Conservation (phyloP, 2,888 invertebrate genomes). For the Mesorhabditis spiculigera region DNA sequence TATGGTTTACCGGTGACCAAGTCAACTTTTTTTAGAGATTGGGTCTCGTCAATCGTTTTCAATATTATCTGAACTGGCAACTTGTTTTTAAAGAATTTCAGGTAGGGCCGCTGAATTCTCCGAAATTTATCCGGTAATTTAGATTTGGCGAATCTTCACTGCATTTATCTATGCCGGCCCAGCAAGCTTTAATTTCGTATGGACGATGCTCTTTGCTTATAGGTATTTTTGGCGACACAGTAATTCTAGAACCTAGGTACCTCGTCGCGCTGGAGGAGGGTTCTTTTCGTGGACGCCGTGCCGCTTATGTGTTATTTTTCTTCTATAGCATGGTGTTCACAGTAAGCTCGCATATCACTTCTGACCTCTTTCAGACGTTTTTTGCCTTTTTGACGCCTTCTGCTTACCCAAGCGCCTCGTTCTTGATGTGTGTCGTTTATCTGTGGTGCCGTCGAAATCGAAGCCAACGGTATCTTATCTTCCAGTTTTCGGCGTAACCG, state of each 20-base stretch:
- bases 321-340: too few species aligned
- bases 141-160: not conserved
- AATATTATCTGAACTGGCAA: not conserved
- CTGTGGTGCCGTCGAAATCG: not conserved
- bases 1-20: too few species aligned
- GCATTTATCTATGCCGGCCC: not conserved
- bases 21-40: not conserved
- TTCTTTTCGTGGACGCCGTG: constrained; percentile 3
- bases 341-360: too few species aligned
- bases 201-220: not conserved
- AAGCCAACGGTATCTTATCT: too few species aligned
- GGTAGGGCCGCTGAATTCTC: not conserved
- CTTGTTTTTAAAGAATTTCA: not conserved
- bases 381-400: not conserved
- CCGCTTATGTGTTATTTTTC: not conserved
- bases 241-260: not conserved
- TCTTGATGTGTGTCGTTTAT: not conserved
- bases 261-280: not conserved
- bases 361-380: not conserved
- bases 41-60: not conserved
- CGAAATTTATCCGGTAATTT: not conserved
- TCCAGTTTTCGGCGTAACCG: not conserved
- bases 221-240: not conserved
- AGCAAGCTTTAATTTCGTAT: not conserved
- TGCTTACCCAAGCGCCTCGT: not conserved